Evolutionary conservation across 53 echinoderm and acorn worm species (phyloP).

Genomic region (Henricia sp.): DNA sequence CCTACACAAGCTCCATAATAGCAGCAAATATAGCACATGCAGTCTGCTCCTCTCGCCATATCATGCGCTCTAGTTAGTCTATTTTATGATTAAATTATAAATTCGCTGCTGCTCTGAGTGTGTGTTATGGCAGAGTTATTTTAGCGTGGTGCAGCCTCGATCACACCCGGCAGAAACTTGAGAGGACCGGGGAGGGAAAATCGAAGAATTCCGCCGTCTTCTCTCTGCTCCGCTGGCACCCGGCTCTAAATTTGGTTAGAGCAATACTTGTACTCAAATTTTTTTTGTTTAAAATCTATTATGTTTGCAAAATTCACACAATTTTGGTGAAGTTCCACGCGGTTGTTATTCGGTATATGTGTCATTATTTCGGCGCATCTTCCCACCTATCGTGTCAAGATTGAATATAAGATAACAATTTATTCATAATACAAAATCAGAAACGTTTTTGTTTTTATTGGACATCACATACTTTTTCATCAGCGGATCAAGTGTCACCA

Average conservation of each 20-base stretch:
- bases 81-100: constrained; percentile 40
- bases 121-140: background rate
- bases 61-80: constrained; percentile 7
- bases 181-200: background rate
- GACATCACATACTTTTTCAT: no score
- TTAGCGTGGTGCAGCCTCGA: background rate
- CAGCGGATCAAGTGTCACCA: no score
- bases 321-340: no score
- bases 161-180: background rate
- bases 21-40: background rate
- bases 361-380: no score
- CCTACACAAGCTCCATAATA: background rate
- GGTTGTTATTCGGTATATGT: no score
- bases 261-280: no score
- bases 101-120: background rate
- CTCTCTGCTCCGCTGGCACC: background rate
- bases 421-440: no score
- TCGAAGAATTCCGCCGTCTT: constrained; percentile 37
- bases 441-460: no score
- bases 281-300: no score
- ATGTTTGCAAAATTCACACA: no score
- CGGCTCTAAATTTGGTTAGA: background rate
- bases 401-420: no score
- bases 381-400: no score
- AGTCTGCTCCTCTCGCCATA: background rate